Conservation (phyloP, 2,113 vertebrate species). For the Dinomys branickii region DNA sequence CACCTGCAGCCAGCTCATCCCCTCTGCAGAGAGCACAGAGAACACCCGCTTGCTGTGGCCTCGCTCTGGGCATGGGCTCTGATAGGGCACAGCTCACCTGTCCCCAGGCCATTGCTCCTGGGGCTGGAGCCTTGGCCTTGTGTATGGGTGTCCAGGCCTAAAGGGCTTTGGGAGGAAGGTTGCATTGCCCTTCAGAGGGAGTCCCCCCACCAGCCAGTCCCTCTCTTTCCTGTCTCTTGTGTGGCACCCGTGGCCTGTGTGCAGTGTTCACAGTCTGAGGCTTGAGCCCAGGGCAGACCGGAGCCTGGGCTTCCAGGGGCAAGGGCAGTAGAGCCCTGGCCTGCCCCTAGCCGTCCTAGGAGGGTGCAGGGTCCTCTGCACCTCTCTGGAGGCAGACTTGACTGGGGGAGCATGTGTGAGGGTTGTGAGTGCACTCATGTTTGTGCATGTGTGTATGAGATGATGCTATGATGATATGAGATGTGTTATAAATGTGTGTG, state of each 20-base stretch:
- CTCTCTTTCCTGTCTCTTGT: too few relatives aligned
- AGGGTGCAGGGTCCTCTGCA: neutral
- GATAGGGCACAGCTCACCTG: neutral
- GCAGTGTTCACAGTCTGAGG: rapidly evolving
- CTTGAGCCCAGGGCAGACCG: neutral
- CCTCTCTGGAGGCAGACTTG: neutral
- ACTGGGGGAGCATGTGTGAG: neutral
- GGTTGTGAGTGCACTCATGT: neutral
- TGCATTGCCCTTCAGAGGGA: neutral
- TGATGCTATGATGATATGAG: neutral
- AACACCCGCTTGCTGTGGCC: neutral
- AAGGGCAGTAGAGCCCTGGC: rapidly evolving
- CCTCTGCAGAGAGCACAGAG: neutral
- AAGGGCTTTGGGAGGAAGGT: neutral
- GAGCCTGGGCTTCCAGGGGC: neutral
- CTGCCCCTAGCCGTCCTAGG: neutral
- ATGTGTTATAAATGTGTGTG: neutral
- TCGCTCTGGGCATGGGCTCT: neutral
- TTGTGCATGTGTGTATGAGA: neutral
- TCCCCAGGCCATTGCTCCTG: rapidly evolving
- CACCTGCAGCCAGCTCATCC: neutral
- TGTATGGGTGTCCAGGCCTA: neutral
- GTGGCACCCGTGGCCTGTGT: too few relatives aligned
- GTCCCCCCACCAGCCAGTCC: neutral
- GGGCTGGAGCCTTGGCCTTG: neutral